Evolutionary conservation across 2,888 invertebrate species (phyloP), one percentile per base, ranked within the genome.

Genomic region (Acronicta psi): DNA sequence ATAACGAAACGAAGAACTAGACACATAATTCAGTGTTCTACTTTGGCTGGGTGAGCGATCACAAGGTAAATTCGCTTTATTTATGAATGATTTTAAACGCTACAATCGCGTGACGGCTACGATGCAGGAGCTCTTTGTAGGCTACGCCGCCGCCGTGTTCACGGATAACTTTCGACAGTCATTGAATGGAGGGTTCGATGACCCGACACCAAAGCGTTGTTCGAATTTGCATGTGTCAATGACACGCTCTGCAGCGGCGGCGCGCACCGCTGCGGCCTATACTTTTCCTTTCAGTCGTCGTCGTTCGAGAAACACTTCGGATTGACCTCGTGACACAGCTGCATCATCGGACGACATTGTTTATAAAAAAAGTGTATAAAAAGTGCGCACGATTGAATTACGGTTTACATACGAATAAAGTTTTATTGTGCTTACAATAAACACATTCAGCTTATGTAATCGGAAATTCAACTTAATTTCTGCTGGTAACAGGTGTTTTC

Each of bases 151-250:
- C 73, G 80, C 83, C 80, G 81, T 85, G 83, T 85, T 86, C 82
- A 83, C 86, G 84, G 88, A 86, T 88, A 91, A 93, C 91, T 94
- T 94, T 93, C 93, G 92, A 91, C 93, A 92, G 91, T 91, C 91
- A 91, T 91, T 93, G 91, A 92, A 92, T 91, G 90, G 86, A 80
- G 81, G 81, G 93, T 87, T 92, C 92, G 84, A 86, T 87, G 92
- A 91, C 93, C 93, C 85, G 83, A 77, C 87, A 83, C 81, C 87
- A 87, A 86, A 87, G 87, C 88, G 88, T 84, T 83, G 85, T 88
- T 85, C 87, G 84, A 84, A 92, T 94, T 93, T 93, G 93, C 93
- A 94, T 93, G 92, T 92, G 93, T 93, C 93, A 93, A 87, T 93
- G 93, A 93, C 93, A 89, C 88, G 86, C 86, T 85, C 85, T 86